Conservation (phyloP, 1,140 invertebrate genomes). For the Nomia melanderi region DNA sequence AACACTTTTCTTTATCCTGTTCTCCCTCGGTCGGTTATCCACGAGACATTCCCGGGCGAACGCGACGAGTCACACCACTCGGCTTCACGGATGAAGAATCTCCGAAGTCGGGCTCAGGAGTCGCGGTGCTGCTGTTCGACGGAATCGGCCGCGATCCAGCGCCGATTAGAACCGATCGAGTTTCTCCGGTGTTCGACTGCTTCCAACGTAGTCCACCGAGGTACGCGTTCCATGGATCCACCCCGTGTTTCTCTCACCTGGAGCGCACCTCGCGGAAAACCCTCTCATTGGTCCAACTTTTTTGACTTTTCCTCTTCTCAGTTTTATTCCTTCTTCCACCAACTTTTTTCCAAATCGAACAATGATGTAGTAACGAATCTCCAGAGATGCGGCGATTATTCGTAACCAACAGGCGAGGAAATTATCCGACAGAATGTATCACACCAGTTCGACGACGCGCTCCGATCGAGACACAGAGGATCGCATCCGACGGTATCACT, state of each 20-base stretch:
- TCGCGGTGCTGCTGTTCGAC: neutral
- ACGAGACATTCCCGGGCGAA: neutral
- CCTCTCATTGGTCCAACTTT: conserved; percentile 56
- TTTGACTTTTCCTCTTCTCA: no score
- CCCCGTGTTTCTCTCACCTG: conserved; percentile 51
- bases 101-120: neutral
- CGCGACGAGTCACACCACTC: neutral
- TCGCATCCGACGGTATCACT: conserved; percentile 50
- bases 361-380: no score
- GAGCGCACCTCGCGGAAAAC: conserved; percentile 3
- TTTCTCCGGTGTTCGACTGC: conserved; percentile 24
- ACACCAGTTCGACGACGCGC: neutral
- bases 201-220: conserved; percentile 36
- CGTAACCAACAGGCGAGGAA: no score
- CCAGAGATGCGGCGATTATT: no score
- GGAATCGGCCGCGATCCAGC: neutral
- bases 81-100: no score
- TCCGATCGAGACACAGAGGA: neutral
- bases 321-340: no score
- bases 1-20: conserved; percentile 6
- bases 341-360: no score
- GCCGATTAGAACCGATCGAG: conserved; percentile 25
- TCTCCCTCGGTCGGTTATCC: neutral
- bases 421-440: no score
- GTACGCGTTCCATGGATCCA: conserved; percentile 59